Conservation (phyloP, 2,888 invertebrate genomes). For the Protodeltote pygarga region DNA sequence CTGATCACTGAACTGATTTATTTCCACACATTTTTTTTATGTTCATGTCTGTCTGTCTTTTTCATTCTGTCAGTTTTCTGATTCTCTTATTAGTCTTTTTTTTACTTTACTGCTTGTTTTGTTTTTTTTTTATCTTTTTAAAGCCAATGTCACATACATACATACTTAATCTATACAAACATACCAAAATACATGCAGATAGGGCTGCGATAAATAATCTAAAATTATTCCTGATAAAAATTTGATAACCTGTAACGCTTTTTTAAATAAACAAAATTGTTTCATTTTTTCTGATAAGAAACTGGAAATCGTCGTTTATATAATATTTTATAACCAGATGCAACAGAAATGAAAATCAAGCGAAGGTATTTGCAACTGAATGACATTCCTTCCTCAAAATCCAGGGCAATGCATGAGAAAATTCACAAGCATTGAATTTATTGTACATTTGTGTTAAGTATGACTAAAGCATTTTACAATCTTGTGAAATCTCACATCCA, state of each 20-base stretch:
- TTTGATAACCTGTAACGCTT: no score
- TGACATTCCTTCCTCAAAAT: conserved; percentile 7
- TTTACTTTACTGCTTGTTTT: conserved; percentile 15
- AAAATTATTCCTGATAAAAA: conserved; percentile 12
- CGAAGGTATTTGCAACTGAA: conserved; percentile 3
- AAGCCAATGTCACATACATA: conserved; percentile 24
- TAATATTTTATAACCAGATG: no score
- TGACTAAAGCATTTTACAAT: conserved; percentile 9
- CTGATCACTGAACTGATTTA: neutral
- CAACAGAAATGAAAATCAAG: neutral
- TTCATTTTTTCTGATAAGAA: no score
- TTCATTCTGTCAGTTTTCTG: conserved; percentile 24
- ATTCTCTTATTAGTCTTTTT: conserved; percentile 3
- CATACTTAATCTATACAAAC: conserved; percentile 32
- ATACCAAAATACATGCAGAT: conserved; percentile 32
- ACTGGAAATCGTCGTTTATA: no score
- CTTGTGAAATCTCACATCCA: conserved; percentile 11
- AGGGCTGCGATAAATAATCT: conserved; percentile 38
- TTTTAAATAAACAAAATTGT: no score
- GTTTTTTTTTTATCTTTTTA: conserved; percentile 19
- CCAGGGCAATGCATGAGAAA: conserved; percentile 9
- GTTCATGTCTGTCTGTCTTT: conserved; percentile 18
- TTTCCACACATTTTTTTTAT: conserved; percentile 14
- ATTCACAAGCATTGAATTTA: conserved; percentile 9
- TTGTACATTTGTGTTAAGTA: neutral